Conservation (phyloP, 2,113 vertebrate genomes). For the Collichthys lucidus region DNA sequence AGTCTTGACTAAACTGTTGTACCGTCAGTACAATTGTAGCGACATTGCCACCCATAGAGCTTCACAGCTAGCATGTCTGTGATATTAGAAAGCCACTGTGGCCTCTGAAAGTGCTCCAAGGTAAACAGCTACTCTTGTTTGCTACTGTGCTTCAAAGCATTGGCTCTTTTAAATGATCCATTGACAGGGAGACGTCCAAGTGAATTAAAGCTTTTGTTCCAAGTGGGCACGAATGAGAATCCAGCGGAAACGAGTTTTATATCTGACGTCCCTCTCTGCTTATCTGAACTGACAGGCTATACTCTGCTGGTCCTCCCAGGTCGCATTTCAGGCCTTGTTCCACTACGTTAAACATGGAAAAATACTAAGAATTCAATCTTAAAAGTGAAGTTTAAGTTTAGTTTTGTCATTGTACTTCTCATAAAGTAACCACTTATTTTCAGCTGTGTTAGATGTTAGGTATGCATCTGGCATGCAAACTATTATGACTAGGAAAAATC, state of each 20-base stretch:
- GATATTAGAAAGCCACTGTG: neutral
- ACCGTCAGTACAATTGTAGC: neutral
- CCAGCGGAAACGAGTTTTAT: slow-evolving; percentile 20
- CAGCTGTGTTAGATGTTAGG: neutral
- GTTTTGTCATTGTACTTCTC: neutral
- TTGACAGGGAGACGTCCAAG: slow-evolving; percentile 26
- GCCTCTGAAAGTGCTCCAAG: neutral
- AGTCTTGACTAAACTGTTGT: neutral
- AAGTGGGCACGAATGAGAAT: slow-evolving; percentile 28
- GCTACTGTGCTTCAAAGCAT: slow-evolving; percentile 7
- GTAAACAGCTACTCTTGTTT: slow-evolving; percentile 1
- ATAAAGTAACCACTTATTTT: neutral
- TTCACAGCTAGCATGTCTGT: neutral
- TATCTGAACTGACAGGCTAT: slow-evolving; percentile 68
- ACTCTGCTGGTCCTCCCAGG: slow-evolving; percentile 17
- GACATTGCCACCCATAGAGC: neutral
- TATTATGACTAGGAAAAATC: slow-evolving; percentile 26
- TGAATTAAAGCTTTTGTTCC: slow-evolving; percentile 45
- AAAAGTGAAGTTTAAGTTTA: neutral
- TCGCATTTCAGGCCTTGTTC: neutral
- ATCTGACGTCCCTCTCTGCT: slow-evolving; percentile 49
- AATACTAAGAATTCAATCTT: slow-evolving; percentile 1
- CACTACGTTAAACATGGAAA: slow-evolving; percentile 1
- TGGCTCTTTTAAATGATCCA: neutral
- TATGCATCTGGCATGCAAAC: slow-evolving; percentile 18